A percentile compares a stretch with the other conserved stretches of the same genome.
These are phyloP conservation scores for Pterocles gutturalis DNA, from an alignment of 2,113 vertebrate genomes.

Conservation along the genomic window DNA sequence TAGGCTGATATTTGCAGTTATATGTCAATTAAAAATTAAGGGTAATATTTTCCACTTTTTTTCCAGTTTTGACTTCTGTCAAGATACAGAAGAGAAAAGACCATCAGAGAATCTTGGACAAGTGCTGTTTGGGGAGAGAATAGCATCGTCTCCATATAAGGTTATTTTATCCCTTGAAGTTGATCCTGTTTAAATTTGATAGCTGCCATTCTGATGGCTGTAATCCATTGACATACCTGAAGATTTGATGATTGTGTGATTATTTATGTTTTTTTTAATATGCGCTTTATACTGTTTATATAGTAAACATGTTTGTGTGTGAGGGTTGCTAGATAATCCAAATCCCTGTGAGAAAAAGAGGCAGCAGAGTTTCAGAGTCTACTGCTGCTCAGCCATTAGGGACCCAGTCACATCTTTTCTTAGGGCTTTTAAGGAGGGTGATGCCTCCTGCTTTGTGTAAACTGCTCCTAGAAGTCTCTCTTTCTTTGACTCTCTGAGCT, in stretches of 20 bases:
- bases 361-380: neutral
- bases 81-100: constrained; percentile 83
- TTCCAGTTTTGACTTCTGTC: constrained; percentile 91
- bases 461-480: neutral
- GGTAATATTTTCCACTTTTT: neutral
- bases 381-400: neutral
- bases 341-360: neutral
- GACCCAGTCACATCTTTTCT: neutral
- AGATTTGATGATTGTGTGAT: neutral
- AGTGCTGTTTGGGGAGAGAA: constrained; percentile 91
- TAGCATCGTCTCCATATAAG: constrained; percentile 90
- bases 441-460: neutral
- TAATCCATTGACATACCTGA: neutral
- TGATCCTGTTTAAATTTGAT: neutral
- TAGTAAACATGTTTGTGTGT: neutral
- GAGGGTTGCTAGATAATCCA: neutral
- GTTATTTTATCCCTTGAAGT: constrained; percentile 65
- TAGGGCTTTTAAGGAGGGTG: neutral
- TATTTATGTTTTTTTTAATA: neutral
- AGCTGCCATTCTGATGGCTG: neutral
- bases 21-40: neutral
- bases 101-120: constrained; percentile 93
- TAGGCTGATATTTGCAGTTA: neutral
- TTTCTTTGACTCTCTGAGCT: neutral
- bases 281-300: neutral